These are phyloP conservation scores for Cheilinus undulatus DNA, from an alignment of 2,113 vertebrate genomes.

Conservation along the genomic window DNA sequence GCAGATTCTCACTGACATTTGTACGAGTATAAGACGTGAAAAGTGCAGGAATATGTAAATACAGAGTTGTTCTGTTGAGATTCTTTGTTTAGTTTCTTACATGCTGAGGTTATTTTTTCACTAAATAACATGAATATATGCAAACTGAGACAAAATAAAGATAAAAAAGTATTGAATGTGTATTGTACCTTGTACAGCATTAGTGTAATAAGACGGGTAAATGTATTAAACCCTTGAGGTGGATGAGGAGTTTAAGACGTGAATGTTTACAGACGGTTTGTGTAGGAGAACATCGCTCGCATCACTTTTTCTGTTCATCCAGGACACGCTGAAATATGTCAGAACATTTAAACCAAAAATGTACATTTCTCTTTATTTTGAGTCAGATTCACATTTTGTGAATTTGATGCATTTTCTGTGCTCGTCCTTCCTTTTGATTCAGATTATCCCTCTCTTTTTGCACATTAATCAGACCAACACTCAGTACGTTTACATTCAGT, in stretches of 20 bases:
- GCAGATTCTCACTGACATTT: slow-evolving; percentile 78
- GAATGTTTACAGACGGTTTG: slow-evolving; percentile 78
- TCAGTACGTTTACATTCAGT: too few relatives aligned
- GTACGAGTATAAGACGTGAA: slow-evolving; percentile 68
- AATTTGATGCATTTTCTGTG: too few relatives aligned
- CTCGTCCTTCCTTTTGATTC: too few relatives aligned
- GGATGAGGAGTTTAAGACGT: slow-evolving; percentile 61
- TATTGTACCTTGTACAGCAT: slow-evolving; percentile 82
- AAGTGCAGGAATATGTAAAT: slow-evolving; percentile 76
- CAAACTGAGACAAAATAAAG: slow-evolving; percentile 83
- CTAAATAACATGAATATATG: slow-evolving; percentile 82
- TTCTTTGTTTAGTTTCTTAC: slow-evolving; percentile 87
- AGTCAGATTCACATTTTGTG: too few relatives aligned
- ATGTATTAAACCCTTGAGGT: too few relatives aligned
- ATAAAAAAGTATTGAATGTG: slow-evolving; percentile 82
- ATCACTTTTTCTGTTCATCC: slow-evolving; percentile 41
- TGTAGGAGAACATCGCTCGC: slow-evolving; percentile 57
- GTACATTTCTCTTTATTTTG: too few relatives aligned
- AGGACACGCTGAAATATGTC: slow-evolving; percentile 47
- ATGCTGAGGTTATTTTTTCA: slow-evolving; percentile 86
- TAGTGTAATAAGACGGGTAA: slow-evolving; percentile 81
- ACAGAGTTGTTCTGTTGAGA: slow-evolving; percentile 82
- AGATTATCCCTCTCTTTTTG: too few relatives aligned
- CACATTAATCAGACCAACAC: too few relatives aligned
- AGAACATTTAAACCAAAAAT: slow-evolving; percentile 71